phyloP scores from a whole-genome alignment of 2,888 invertebrate genomes.

The Hedya salicella region DNA sequence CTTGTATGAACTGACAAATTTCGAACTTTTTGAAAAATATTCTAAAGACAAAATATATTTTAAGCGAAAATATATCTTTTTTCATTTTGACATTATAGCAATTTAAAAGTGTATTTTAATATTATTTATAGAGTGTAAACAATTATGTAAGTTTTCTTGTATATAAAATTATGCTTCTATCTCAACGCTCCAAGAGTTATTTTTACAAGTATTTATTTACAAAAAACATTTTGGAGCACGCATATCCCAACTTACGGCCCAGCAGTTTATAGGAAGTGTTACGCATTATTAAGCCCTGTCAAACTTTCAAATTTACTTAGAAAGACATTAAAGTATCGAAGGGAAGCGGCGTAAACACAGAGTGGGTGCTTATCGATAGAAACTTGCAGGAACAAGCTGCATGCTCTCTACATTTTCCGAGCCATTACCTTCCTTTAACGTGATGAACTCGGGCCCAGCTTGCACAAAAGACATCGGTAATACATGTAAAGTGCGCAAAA shows the following conservation, averaged over 20 bases:
- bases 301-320: slow-evolving; percentile 31
- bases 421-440: slow-evolving; percentile 53
- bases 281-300: slow-evolving; percentile 25
- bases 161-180: too few species aligned
- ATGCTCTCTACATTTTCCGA: slow-evolving; percentile 58
- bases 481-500: slow-evolving; percentile 1
- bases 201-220: too few species aligned
- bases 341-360: slow-evolving; percentile 17
- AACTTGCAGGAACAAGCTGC: slow-evolving; percentile 53
- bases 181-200: too few species aligned
- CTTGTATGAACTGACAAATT: too few species aligned
- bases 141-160: too few species aligned
- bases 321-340: slow-evolving; percentile 32
- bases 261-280: slow-evolving; percentile 7
- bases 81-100: too few species aligned
- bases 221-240: background rate
- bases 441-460: slow-evolving; percentile 26
- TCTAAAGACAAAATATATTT: too few species aligned
- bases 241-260: background rate
- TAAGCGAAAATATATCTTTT: too few species aligned
- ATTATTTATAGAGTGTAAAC: too few species aligned
- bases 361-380: slow-evolving; percentile 47
- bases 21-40: too few species aligned
- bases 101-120: too few species aligned
- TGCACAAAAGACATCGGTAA: slow-evolving; percentile 22